phyloP scores from a whole-genome alignment of 2,888 invertebrate species.

The Sarcophaga variegata region DNA sequence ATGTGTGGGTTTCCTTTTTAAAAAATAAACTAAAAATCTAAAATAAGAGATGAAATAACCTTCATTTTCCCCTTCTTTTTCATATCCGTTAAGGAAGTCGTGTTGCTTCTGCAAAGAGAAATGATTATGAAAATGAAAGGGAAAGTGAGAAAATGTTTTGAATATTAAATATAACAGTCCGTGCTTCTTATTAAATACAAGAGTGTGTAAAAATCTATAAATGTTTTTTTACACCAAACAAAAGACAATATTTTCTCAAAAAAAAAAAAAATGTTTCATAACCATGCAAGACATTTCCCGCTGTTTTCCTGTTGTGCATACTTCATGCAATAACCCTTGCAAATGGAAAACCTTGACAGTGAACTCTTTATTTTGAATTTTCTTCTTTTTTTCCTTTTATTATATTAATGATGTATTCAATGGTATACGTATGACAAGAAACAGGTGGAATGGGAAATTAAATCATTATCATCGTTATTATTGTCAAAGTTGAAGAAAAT shows the following conservation, averaged over 20 bases:
- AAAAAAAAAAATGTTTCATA: background rate
- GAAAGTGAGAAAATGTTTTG: slow-evolving; percentile 19
- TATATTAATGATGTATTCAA: slow-evolving; percentile 5
- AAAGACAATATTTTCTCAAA: background rate
- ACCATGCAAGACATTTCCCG: slow-evolving; percentile 12
- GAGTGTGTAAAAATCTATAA: slow-evolving; percentile 18
- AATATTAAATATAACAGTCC: background rate
- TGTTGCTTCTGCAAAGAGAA: background rate
- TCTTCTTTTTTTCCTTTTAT: background rate
- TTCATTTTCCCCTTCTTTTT: slow-evolving; percentile 24
- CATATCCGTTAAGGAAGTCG: slow-evolving; percentile 52
- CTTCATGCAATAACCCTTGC: background rate
- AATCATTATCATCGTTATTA: slow-evolving; percentile 1
- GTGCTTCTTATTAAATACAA: background rate
- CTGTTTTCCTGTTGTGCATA: background rate
- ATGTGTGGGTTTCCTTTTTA: background rate
- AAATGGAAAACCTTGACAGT: slow-evolving; percentile 51
- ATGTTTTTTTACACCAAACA: background rate
- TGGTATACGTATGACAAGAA: background rate
- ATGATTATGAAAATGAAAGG: too few relatives aligned
- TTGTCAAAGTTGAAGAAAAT: background rate
- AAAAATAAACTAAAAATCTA: background rate
- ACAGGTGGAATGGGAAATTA: slow-evolving; percentile 10
- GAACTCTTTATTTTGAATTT: slow-evolving; percentile 29
- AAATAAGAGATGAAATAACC: background rate